Percentiles rank a stretch among this genome's conserved stretches.
phyloP scores from a whole-genome alignment of 1,140 invertebrate species.

The Dreissena rostriformis region DNA sequence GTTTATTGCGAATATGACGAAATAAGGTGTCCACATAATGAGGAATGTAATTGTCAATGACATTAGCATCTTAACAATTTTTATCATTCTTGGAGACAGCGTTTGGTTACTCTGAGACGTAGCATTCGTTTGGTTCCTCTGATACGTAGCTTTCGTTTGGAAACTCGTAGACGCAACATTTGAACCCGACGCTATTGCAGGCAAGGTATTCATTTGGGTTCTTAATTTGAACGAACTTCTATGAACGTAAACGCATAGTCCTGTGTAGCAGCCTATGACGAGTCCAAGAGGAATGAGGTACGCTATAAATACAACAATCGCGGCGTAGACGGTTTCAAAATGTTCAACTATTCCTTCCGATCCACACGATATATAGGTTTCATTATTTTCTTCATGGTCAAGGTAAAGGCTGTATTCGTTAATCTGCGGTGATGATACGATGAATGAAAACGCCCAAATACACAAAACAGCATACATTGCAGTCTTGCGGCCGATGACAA shows the following conservation, averaged over 20 bases:
- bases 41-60: slow-evolving; percentile 11
- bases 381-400: neutral
- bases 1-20: slow-evolving; percentile 31
- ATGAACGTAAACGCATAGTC: slow-evolving; percentile 8
- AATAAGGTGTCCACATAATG: slow-evolving; percentile 46
- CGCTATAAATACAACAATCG: slow-evolving; percentile 5
- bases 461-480: neutral
- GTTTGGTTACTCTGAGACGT: neutral
- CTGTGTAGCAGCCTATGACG: slow-evolving; percentile 31
- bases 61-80: slow-evolving; percentile 32
- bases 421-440: slow-evolving; percentile 35
- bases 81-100: slow-evolving; percentile 7
- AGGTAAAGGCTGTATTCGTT: slow-evolving; percentile 44
- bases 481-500: neutral
- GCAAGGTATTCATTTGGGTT: too few relatives aligned
- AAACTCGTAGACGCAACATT: too few relatives aligned
- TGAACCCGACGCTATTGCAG: slow-evolving; percentile 1
- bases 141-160: too few relatives aligned
- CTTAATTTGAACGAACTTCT: too few relatives aligned
- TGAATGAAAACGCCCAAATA: slow-evolving; percentile 29
- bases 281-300: slow-evolving; percentile 21
- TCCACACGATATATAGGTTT: slow-evolving; percentile 31
- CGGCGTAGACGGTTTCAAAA: slow-evolving; percentile 47
- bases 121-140: neutral
- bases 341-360: slow-evolving; percentile 49